Conservation (phyloP, 2,888 invertebrate species). For the Oxyscelio sp. region DNA sequence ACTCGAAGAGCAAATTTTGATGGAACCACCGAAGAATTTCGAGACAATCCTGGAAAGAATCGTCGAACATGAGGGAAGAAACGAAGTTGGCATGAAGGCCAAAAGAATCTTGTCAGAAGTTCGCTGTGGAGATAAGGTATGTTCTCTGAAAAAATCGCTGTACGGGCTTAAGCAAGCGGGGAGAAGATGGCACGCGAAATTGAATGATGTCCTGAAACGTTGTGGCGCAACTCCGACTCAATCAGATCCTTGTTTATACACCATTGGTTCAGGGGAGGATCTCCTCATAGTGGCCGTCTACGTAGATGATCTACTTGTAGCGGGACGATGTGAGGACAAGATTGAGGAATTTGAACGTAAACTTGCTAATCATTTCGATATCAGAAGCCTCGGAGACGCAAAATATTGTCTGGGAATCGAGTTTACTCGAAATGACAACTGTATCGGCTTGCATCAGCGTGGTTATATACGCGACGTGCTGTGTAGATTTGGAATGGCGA, state of each 20-base stretch:
- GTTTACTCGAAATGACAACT: too few relatives aligned
- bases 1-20: conserved; percentile 35
- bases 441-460: too few relatives aligned
- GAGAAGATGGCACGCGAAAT: conserved; percentile 37
- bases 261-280: conserved; percentile 12
- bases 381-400: too few relatives aligned
- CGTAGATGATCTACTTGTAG: not conserved
- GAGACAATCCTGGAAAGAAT: conserved; percentile 27
- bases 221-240: not conserved
- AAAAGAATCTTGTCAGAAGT: conserved; percentile 18
- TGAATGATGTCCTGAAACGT: not conserved
- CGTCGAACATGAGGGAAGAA: conserved; percentile 5
- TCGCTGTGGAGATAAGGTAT: conserved; percentile 34
- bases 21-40: conserved; percentile 58
- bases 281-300: not conserved
- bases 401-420: too few relatives aligned
- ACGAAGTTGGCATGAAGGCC: conserved; percentile 27
- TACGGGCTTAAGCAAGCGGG: conserved; percentile 59
- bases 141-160: conserved; percentile 44
- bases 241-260: conserved; percentile 25
- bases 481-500: not conserved
- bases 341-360: too few relatives aligned
- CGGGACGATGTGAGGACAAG: too few relatives aligned
- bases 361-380: too few relatives aligned
- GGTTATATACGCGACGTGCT: not conserved